Percentiles rank a stretch among this genome's conserved stretches.
phyloP scores from a whole-genome alignment of 2,888 invertebrate species.

The Junonia oenone region DNA sequence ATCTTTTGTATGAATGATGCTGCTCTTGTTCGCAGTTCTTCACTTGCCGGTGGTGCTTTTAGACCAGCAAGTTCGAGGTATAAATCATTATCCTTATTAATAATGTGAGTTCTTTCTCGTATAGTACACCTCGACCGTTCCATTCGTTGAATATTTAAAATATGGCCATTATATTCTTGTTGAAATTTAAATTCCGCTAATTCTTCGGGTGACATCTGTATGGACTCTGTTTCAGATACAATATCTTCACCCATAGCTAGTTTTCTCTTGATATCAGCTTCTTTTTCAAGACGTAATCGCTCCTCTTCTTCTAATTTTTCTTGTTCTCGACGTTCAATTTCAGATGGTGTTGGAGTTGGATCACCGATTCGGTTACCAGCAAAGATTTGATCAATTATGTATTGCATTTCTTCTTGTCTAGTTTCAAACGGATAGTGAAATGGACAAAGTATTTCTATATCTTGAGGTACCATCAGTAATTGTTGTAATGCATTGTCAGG shows the following conservation, averaged over 20 bases:
- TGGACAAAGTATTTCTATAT: constrained; percentile 82
- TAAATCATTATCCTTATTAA: constrained; percentile 51
- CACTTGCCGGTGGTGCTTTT: constrained; percentile 48
- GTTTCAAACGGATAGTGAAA: constrained; percentile 81
- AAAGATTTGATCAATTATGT: constrained; percentile 64
- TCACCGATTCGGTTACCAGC: constrained; percentile 63
- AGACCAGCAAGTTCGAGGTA: constrained; percentile 62
- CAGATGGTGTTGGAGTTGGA: constrained; percentile 55
- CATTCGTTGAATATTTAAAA: constrained; percentile 63
- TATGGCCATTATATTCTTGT: constrained; percentile 48
- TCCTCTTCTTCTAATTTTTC: constrained; percentile 47
- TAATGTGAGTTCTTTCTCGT: constrained; percentile 42
- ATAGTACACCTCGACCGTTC: constrained; percentile 49
- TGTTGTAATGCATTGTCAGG: constrained; percentile 85
- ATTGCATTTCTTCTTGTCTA: constrained; percentile 63
- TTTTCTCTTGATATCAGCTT: constrained; percentile 48
- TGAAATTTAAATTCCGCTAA: constrained; percentile 41
- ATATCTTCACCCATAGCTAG: constrained; percentile 48
- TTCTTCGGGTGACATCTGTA: constrained; percentile 47
- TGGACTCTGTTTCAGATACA: constrained; percentile 39
- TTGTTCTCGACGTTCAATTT: constrained; percentile 49
- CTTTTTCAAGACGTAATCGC: constrained; percentile 45
- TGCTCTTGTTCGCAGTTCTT: constrained; percentile 44
- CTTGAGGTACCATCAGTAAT: constrained; percentile 83
- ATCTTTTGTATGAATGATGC: constrained; percentile 47